Evolutionary conservation across 2,888 invertebrate genomes (phyloP).

Genomic region (Coleophora flavipennella): DNA sequence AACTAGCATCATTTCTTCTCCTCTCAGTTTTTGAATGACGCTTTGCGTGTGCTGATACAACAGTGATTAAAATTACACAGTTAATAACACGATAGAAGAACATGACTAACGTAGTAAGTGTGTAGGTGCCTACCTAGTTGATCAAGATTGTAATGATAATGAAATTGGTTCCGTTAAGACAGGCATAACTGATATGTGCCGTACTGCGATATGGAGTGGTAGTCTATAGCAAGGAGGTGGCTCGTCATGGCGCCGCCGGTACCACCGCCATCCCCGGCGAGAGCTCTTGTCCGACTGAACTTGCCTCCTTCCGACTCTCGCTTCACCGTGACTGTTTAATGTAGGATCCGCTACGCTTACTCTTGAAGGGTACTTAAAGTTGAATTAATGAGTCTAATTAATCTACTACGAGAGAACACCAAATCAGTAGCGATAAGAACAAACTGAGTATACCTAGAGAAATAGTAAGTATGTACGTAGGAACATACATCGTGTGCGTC

Average conservation of each 20-base stretch:
- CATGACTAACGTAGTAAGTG: neutral
- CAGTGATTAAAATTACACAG: neutral
- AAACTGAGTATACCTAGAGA: too few species aligned
- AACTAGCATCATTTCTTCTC: too few species aligned
- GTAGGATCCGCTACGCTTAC: constrained; percentile 13
- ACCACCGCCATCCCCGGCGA: neutral
- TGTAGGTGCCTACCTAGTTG: too few species aligned
- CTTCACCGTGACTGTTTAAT: constrained; percentile 3
- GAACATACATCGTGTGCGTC: too few species aligned
- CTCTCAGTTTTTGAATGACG: neutral
- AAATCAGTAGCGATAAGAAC: neutral
- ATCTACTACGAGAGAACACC: constrained; percentile 2
- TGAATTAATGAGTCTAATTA: constrained; percentile 19
- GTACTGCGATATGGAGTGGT: too few species aligned
- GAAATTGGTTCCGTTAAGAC: neutral
- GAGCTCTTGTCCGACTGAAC: constrained; percentile 8
- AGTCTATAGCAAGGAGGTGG: too few species aligned
- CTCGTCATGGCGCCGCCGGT: neutral
- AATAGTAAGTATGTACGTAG: too few species aligned
- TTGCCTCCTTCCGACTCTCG: too few species aligned
- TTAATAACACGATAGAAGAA: neutral
- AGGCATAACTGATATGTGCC: neutral
- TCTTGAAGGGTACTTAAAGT: constrained; percentile 15
- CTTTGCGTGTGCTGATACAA: neutral
- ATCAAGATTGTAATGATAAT: too few species aligned